Evolutionary conservation across 2,113 vertebrate species (phyloP).

Genomic region (Ptilorrhoa leucosticta): DNA sequence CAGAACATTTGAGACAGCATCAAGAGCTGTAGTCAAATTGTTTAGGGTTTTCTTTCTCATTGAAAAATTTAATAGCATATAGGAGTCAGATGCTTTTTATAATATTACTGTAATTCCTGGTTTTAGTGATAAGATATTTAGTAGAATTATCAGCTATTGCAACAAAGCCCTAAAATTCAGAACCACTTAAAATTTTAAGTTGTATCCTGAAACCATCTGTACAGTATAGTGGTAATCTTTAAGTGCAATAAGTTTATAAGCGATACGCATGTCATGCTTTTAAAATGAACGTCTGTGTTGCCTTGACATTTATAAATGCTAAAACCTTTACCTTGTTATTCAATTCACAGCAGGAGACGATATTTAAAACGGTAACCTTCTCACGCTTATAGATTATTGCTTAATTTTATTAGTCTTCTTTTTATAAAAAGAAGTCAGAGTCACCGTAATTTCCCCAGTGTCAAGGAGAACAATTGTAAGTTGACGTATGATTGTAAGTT

Average conservation of each 20-base stretch:
- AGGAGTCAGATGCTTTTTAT: neutral
- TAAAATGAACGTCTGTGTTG: conserved; percentile 4
- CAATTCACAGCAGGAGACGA: neutral
- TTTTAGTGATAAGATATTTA: neutral
- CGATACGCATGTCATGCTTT: neutral
- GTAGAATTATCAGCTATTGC: conserved; percentile 2
- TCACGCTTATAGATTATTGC: neutral
- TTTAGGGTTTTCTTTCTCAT: neutral
- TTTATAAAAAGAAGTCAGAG: neutral
- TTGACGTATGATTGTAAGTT: neutral
- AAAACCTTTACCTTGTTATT: conserved; percentile 33
- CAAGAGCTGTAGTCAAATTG: neutral
- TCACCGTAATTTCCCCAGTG: neutral
- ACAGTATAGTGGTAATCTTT: neutral
- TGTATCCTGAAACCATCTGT: neutral
- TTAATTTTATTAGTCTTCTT: conserved; percentile 38
- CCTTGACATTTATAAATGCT: conserved; percentile 44
- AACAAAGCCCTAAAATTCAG: neutral
- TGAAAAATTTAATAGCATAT: neutral
- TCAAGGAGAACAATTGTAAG: neutral
- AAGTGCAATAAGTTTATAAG: neutral
- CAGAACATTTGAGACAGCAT: neutral
- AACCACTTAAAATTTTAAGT: neutral
- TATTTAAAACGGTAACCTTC: conserved; percentile 19
- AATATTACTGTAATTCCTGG: neutral